Evolutionary conservation across 2,888 invertebrate genomes (phyloP).

Genomic region (Leptopilina syphax): DNA sequence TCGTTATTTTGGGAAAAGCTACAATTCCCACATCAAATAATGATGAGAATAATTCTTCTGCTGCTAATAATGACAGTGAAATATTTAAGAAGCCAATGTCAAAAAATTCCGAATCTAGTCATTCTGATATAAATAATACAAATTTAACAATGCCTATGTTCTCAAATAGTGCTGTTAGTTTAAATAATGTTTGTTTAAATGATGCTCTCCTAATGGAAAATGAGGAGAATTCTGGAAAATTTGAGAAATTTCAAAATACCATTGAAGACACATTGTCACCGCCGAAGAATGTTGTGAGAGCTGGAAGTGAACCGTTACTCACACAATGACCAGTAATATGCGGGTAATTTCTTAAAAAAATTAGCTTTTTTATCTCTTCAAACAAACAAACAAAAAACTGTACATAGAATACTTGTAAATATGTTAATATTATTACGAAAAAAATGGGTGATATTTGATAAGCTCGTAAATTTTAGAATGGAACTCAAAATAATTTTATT

Average conservation of each 20-base stretch:
- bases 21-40: slow-evolving; percentile 87
- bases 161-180: slow-evolving; percentile 91
- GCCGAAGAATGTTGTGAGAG: slow-evolving; percentile 64
- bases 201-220: slow-evolving; percentile 82
- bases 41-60: slow-evolving; percentile 44
- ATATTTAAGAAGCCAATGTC: slow-evolving; percentile 58
- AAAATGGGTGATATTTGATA: slow-evolving; percentile 27
- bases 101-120: slow-evolving; percentile 52
- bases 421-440: slow-evolving; percentile 25
- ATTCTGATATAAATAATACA: slow-evolving; percentile 78
- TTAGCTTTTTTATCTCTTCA: slow-evolving; percentile 1
- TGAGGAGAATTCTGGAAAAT: slow-evolving; percentile 77
- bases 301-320: slow-evolving; percentile 67
- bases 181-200: slow-evolving; percentile 89
- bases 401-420: slow-evolving; percentile 34
- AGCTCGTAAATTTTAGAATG: slow-evolving; percentile 5
- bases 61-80: slow-evolving; percentile 76
- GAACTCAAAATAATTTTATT: background rate
- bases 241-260: slow-evolving; percentile 57
- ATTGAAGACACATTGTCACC: slow-evolving; percentile 54
- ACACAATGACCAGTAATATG: slow-evolving; percentile 56
- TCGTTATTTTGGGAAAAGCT: slow-evolving; percentile 93
- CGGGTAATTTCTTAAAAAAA: background rate
- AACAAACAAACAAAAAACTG: background rate
- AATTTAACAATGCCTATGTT: slow-evolving; percentile 87